phyloP scores from a whole-genome alignment of 2,888 invertebrate species.

The Macrosiphum euphorbiae region DNA sequence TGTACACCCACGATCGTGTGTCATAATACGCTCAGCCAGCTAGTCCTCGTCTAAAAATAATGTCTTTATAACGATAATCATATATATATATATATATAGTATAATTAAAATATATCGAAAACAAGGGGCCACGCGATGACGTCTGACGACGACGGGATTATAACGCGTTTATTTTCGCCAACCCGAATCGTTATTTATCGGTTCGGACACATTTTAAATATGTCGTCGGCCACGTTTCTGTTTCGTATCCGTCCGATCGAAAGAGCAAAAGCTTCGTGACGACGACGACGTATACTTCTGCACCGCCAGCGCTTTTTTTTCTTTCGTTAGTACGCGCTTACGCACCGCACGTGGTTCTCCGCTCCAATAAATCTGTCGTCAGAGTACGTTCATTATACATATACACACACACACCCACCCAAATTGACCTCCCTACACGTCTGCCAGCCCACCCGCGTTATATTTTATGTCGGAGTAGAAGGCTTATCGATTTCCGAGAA shows the following conservation, averaged over 20 bases:
- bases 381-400: not conserved
- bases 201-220: conserved; percentile 14
- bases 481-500: conserved; percentile 36
- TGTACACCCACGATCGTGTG: not conserved
- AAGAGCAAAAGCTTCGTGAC: not conserved
- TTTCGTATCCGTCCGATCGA: not conserved
- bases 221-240: not conserved
- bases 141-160: not conserved
- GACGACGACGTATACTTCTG: not conserved
- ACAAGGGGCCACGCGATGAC: not conserved
- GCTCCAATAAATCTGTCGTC: conserved; percentile 29
- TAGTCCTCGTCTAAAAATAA: not conserved
- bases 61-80: not conserved
- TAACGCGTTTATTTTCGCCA: not conserved
- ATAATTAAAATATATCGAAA: not conserved
- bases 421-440: not conserved
- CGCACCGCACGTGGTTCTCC: not conserved
- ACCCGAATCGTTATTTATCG: not conserved
- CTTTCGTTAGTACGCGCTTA: not conserved
- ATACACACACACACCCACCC: not conserved
- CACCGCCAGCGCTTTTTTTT: not conserved
- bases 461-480: not conserved
- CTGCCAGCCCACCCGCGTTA: not conserved
- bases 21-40: too few species aligned
- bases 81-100: not conserved